Conservation (phyloP, 2,888 invertebrate species). For the Xestoiulus laeticollis region DNA sequence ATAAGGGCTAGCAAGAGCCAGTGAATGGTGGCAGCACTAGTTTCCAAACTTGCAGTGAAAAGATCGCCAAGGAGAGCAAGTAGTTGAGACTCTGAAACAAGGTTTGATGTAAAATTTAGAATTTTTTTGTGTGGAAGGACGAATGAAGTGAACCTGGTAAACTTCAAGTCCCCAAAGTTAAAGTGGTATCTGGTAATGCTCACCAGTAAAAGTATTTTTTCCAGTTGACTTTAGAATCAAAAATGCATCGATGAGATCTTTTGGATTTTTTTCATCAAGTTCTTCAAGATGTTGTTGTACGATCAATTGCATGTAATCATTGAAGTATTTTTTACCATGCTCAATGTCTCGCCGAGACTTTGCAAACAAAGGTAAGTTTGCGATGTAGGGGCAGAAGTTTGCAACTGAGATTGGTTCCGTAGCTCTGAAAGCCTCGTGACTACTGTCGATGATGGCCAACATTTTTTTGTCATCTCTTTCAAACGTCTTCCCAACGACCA, state of each 20-base stretch:
- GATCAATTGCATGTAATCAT: conserved; percentile 50
- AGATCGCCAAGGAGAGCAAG: conserved; percentile 81
- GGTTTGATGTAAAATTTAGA: background rate
- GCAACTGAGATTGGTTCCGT: conserved; percentile 48
- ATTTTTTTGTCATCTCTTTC: conserved; percentile 50
- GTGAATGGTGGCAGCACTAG: conserved; percentile 79
- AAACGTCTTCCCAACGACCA: conserved; percentile 50
- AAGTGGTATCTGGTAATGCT: too few species aligned
- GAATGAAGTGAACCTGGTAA: background rate
- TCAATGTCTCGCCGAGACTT: background rate
- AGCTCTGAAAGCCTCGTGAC: conserved; percentile 51
- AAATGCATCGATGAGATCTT: conserved; percentile 57
- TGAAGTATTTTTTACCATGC: background rate
- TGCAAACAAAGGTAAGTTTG: background rate
- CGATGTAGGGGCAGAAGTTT: conserved; percentile 47
- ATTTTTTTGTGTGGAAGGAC: too few species aligned
- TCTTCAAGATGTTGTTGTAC: conserved; percentile 52
- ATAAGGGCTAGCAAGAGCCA: conserved; percentile 86
- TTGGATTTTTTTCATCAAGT: conserved; percentile 36
- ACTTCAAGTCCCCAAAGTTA: background rate
- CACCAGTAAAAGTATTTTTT: conserved; percentile 53
- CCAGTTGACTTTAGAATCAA: conserved; percentile 53
- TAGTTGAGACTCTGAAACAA: conserved; percentile 68
- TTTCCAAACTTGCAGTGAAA: conserved; percentile 87
- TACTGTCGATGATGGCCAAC: conserved; percentile 12